Conservation (phyloP, 2,113 vertebrate species). For the Chloropsis cyanopogon region DNA sequence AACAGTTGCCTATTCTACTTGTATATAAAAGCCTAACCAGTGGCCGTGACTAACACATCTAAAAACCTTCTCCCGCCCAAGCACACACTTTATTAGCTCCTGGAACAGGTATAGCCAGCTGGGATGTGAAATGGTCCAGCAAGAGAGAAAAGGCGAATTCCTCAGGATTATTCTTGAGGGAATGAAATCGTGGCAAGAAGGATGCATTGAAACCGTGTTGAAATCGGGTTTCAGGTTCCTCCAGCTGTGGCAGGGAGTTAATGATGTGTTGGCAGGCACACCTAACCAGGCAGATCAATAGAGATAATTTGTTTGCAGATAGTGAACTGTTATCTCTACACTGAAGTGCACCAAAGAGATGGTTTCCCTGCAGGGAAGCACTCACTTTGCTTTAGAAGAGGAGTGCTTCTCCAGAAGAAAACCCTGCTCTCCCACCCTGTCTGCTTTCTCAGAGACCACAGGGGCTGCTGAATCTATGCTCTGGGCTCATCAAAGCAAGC, state of each 20-base stretch:
- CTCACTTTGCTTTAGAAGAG: background rate
- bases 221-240: background rate
- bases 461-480: fast-evolving
- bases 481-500: background rate
- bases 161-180: background rate
- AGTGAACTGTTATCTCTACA: background rate
- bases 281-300: background rate
- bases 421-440: background rate
- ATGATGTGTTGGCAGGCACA: slow-evolving; percentile 3
- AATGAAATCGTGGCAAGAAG: background rate
- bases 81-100: background rate
- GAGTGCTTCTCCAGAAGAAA: background rate
- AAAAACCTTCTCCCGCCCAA: background rate
- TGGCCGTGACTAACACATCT: background rate
- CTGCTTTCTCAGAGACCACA: background rate
- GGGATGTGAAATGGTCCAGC: background rate
- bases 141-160: background rate
- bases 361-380: background rate
- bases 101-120: background rate
- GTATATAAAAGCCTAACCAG: background rate
- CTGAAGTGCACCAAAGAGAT: background rate
- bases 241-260: background rate
- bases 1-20: background rate
- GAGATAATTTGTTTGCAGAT: slow-evolving; percentile 1
- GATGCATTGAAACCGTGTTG: background rate